Base-by-base conservation (phyloP, 2,888 invertebrate species). In the Drosophila suboccidentalis region DNA sequence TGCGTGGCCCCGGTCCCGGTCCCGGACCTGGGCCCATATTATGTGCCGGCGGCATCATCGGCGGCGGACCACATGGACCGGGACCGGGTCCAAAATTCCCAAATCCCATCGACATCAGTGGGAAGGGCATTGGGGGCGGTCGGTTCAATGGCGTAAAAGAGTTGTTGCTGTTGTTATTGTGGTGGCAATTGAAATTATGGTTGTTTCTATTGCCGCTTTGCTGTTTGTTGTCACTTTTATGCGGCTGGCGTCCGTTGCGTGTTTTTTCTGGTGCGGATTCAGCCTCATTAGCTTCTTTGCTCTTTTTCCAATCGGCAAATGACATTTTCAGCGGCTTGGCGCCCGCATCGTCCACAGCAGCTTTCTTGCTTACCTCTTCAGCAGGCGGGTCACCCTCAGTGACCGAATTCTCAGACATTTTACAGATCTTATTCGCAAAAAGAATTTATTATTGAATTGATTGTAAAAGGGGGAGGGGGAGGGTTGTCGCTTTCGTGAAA, bases 221-320 rank as follows among this genome's bases (percentile, higher is more conserved):
- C 8, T 26, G 57, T 46, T 71, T 71, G 47, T 63, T 57, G 9
- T 61, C 60, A 59, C 59, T 62, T 39, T 66, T 68, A 32, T 53
- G 57, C 8, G 55, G 50, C 19, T 53, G 66, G 11, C 68, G 63
- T 29, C 19, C 68, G 38, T 65, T 75, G 26, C 68, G 58, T 22
- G n/a, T 8, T n/a, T 34, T 58, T 32, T 38, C 39, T n/a, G 59
- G 22, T 6, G 44, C 62, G 59, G 26, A 41, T 17, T 8, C 64
- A 6, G 26, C 53, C 38, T 63, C 62, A 49, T 81, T 70, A 1
- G 66, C 59, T 6, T 85, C 87, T 41, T 85, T 90, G 49, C 76
- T 71, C 51, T 78, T 83, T 44, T 90, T 90, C 90, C 90, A 90
- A 46, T 89, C 90, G 6, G 85, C 82, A 55, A 89, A 90, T 0